phyloP scores from a whole-genome alignment of 2,797 vertebrate species.

The Geotrypetes seraphini region DNA sequence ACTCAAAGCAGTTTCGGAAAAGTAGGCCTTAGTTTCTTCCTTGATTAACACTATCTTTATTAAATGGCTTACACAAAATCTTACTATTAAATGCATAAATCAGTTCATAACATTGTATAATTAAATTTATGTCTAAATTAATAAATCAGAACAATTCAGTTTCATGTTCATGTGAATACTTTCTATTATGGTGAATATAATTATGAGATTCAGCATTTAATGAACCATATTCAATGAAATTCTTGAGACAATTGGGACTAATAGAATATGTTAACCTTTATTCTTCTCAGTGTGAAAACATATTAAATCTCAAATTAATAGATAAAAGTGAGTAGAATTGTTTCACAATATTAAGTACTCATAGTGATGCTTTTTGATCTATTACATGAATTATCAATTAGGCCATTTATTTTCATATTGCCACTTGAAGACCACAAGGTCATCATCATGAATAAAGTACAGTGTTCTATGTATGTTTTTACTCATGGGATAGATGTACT shows the following conservation, averaged over 20 bases:
- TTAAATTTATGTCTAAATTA: constrained; percentile 58
- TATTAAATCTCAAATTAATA: constrained; percentile 49
- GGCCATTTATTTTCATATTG: constrained; percentile 22
- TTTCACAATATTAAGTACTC: constrained; percentile 44
- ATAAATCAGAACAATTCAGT: constrained; percentile 53
- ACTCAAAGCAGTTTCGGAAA: too few species aligned
- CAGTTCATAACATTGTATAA: constrained; percentile 52
- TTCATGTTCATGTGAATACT: constrained; percentile 47
- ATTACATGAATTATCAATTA: constrained; percentile 11
- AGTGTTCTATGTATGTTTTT: constrained; percentile 3
- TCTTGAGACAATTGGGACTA: constrained; percentile 57
- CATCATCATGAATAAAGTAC: constrained; percentile 1
- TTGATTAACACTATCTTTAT: constrained; percentile 13
- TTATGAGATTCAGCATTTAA: constrained; percentile 54
- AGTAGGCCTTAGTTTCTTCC: too few species aligned
- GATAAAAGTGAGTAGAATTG: constrained; percentile 36
- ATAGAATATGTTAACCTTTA: constrained; percentile 64
- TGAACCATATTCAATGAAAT: constrained; percentile 50
- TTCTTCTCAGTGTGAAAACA: constrained; percentile 41
- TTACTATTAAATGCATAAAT: constrained; percentile 33
- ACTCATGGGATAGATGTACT: background rate
- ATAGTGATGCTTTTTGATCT: constrained; percentile 39
- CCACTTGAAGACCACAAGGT: constrained; percentile 12
- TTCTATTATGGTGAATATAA: constrained; percentile 49
- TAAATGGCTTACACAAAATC: constrained; percentile 27